Base-by-base conservation (phyloP, 2,113 vertebrate species). In the Edolisoma coerulescens region DNA sequence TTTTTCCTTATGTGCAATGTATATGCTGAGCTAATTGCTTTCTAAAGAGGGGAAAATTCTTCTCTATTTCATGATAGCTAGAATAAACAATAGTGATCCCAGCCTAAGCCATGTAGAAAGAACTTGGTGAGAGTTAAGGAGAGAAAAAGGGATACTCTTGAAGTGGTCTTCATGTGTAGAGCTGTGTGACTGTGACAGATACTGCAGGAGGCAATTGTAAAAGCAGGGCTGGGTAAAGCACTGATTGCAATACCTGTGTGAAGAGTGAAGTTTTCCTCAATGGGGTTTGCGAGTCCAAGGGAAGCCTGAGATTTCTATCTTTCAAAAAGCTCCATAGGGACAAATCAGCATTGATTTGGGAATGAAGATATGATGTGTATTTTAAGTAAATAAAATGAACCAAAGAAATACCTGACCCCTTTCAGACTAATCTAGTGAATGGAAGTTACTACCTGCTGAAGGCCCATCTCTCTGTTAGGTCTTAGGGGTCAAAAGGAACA, bases 321-420 rank as follows among this genome's bases (percentile, higher is more conserved):
- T 52, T 90, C 33, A 30, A 61, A 83, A 63, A 45, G 32, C n/a
- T 74, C 56, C 37, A 15, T 0, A 20, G 64, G 52, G 57, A 76
- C n/a, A 84, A 87, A 63, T 7, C 1, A 0, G 10, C 1, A 1
- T 1, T 76, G 49, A 44, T 68, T 26, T 82, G 28, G n/a, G 37
- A 85, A 69, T 21, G 23, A 71, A 75, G 32, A 27, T 41, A 64
- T 1, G 2, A 33, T 33, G 10, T 54, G 4, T 21, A 33, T 57
- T 33, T 19, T 59, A 69, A 80, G 42, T n/a, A 88, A 70, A 77
- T 35, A 78, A 87, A 78, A 56, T 11, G 11, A 63, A 52, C 35
- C 7, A 42, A 61, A 69, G 70, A 61, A 83, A 61, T 52, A 49
- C 5, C 41, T 84, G 42, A 74, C 26, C 9, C 35, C 3, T 73